Evolutionary conservation across 1,140 invertebrate genomes (phyloP), one percentile per base, ranked within the genome.

Genomic region (Zaprionus vittiger): DNA sequence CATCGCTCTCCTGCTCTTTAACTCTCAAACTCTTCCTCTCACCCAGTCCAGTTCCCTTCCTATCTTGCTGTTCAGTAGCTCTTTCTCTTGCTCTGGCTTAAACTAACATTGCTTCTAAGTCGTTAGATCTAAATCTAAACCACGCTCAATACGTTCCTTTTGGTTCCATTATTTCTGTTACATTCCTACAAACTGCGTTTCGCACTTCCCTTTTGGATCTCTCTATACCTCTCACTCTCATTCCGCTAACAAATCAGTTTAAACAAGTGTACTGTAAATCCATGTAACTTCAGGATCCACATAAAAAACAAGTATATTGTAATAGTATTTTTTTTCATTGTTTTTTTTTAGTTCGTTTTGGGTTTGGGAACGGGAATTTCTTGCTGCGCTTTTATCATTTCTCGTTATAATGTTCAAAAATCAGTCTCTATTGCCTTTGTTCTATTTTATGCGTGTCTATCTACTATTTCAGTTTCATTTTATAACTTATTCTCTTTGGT

Each of bases 341-440:
- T 44, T 47, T 34, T 31, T 72, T 37, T 59, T 49, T 47, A 22
- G 60, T 65, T 47, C 67, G 20, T 41, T 75, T 12, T 41, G 38
- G 55, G 22, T 41, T 78, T 77, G 44, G 61, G 44, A 56, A 63
- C 26, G 59, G 54, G 34, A 49, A 38, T 67, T 44, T 44, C 20
- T 34, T 52, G 47, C 49, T 64, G 41, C 34, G 24, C 41, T 64
- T 64, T 56, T 49, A 28, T 73, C 49, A 59, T 59, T 68, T 79
- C 64, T 56, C 41, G 52, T 67, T 55, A 28, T 73, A 26, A 59
- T 70, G 41, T 82, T 82, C 73, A 79, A 92, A 92, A 92, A 92
- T 92, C 91, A 92, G 91, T 92, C 91, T 92, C 91, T 92, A 92
- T 92, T 91, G 91, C 91, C 71, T 87, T 87, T 87, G 80, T 85